Evolutionary conservation across 2,797 vertebrate species (phyloP).

Genomic region (Hypotaenidia philippensis): DNA sequence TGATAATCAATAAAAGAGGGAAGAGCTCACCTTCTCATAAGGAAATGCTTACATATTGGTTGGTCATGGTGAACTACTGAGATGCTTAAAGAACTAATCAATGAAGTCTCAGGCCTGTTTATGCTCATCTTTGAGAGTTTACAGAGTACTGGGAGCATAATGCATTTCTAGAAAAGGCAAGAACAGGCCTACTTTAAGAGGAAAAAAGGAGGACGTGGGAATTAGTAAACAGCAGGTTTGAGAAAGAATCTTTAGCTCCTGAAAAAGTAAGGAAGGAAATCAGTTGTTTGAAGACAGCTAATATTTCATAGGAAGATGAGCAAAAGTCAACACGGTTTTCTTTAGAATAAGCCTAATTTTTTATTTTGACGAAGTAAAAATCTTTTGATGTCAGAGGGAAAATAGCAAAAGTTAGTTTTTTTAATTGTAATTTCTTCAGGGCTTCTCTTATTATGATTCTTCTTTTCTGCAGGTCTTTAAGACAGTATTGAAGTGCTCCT

Average conservation of each 20-base stretch:
- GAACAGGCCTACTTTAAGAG: background rate
- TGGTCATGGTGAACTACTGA: background rate
- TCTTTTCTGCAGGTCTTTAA: background rate
- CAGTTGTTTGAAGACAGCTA: background rate
- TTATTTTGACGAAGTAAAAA: background rate
- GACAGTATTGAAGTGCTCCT: background rate
- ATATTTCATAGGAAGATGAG: background rate
- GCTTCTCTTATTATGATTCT: background rate
- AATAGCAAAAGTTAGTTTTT: background rate
- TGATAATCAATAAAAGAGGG: background rate
- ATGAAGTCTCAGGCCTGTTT: background rate
- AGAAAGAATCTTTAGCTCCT: background rate
- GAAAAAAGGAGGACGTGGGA: background rate
- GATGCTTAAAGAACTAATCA: background rate
- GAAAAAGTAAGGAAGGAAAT: background rate
- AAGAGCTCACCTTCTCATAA: background rate
- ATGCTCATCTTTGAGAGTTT: background rate
- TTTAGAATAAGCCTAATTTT: background rate
- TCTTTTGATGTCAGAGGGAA: background rate
- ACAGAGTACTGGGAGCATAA: background rate
- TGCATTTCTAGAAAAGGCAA: background rate
- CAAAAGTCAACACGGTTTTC: background rate
- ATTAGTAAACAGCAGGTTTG: background rate
- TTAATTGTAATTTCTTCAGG: background rate
- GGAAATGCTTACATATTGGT: background rate